Conservation (phyloP, 2,888 invertebrate genomes). For the Idaea biselata region DNA sequence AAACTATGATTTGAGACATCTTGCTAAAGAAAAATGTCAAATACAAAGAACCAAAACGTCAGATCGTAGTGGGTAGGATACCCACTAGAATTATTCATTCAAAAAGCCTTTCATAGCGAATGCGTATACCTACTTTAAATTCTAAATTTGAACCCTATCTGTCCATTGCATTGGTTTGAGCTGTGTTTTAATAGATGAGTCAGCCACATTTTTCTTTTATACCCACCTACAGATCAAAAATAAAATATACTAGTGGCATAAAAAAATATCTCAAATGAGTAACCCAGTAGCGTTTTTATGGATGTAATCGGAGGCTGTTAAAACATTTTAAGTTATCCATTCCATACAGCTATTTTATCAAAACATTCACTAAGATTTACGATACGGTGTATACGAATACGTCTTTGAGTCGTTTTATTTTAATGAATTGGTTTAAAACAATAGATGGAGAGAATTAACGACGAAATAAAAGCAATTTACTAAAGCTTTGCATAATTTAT, state of each 20-base stretch:
- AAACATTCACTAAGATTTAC: background rate
- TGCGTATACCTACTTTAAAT: too few relatives aligned
- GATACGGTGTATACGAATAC: slow-evolving; percentile 8
- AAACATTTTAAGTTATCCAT: slow-evolving; percentile 1
- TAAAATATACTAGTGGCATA: background rate
- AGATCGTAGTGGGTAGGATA: too few relatives aligned
- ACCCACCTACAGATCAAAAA: background rate
- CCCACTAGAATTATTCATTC: too few relatives aligned
- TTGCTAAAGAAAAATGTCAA: too few relatives aligned
- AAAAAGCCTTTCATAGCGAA: too few relatives aligned
- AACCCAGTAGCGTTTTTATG: background rate
- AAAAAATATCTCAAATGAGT: background rate
- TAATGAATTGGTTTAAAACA: slow-evolving; percentile 7
- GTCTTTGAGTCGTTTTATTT: background rate
- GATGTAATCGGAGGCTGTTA: background rate
- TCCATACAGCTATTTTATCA: slow-evolving; percentile 1
- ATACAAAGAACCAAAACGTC: too few relatives aligned
- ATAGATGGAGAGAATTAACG: slow-evolving; percentile 22
- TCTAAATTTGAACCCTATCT: too few relatives aligned
- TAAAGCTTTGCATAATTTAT: slow-evolving; percentile 28
- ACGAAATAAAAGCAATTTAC: slow-evolving; percentile 25
- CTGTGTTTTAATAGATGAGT: too few relatives aligned
- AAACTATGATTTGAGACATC: too few relatives aligned
- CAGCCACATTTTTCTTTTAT: too few relatives aligned
- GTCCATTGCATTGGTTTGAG: too few relatives aligned